Evolutionary conservation across 30 jellyfish, hydroid and myxozoan genomes (phyloP), one percentile per base, ranked within the genome.

Genomic region (Hydractinia echinata): DNA sequence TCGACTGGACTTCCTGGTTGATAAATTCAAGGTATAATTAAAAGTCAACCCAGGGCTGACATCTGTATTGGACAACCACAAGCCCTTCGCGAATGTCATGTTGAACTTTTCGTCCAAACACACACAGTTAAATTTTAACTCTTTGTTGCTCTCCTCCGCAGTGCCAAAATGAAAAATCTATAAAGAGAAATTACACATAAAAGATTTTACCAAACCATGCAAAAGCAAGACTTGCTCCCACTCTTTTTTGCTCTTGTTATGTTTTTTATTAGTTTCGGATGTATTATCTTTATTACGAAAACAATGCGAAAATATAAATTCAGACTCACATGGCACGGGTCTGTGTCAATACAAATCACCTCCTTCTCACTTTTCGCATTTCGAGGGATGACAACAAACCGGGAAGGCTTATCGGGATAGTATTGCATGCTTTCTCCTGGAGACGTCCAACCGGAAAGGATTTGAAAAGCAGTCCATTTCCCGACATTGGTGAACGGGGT

Each of bases 401-500:
- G 86, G 44, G 97, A 94, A 44, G 97, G 97, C 54, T 71, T 64
- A n/a, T 84, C 91, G 9, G 96, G 88, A 69, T 80, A 82, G 64
- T 82, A 81, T 13, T 74, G 72, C 99, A 94, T 88, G 21, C 89
- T 72, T 53, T 88, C 97, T 20, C 96, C 99, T 9, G 96, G 95
- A 5, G 97, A 88, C 7, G 92, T 66, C 96, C 95, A 88, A 0
- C 99, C 99, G 13, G 89, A 88, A 16, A 88, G 84, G 8, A 94
- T 85, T 64, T 87, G 87, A 82, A 94, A 81, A 13, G 92, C 86
- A 4, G 20, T 54, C 96, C 90, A 84, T 8, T 74, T 15, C 49
- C 93, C 52, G n/a, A 83, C 88, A 73, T 88, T 82, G 56, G 95
- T 94, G 77, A 94, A 94, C 50, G 99, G 99, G 0, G 99, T 94